phyloP scores from a whole-genome alignment of 2,888 invertebrate species.

The Piscicola geometra region DNA sequence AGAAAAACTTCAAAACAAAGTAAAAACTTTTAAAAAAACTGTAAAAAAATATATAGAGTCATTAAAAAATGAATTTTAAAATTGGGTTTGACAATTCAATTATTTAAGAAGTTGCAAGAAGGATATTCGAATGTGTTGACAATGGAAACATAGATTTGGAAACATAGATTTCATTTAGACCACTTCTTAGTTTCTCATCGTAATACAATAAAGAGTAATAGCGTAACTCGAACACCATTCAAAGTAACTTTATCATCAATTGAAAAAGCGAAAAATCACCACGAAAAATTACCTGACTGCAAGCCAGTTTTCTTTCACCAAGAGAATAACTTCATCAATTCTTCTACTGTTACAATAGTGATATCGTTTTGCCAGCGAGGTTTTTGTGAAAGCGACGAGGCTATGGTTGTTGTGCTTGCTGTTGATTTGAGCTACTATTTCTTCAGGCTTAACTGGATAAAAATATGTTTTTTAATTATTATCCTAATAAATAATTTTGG shows the following conservation, averaged over 20 bases:
- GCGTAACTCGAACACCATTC: too few species aligned
- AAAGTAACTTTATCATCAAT: neutral
- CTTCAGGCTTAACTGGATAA: slow-evolving; percentile 34
- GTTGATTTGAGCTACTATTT: slow-evolving; percentile 31
- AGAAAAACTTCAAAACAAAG: too few species aligned
- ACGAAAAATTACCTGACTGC: slow-evolving; percentile 28
- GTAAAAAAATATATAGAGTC: too few species aligned
- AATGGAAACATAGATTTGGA: neutral
- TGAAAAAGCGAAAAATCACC: neutral
- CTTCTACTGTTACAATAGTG: slow-evolving; percentile 52
- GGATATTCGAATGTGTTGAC: neutral
- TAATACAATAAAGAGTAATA: too few species aligned
- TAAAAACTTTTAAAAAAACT: too few species aligned
- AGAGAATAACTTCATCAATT: slow-evolving; percentile 51
- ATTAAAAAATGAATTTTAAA: too few species aligned
- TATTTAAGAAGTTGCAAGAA: too few species aligned
- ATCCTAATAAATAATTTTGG: too few species aligned
- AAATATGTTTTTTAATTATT: too few species aligned
- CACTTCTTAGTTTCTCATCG: too few species aligned
- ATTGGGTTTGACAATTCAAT: too few species aligned
- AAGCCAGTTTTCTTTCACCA: slow-evolving; percentile 45
- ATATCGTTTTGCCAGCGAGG: slow-evolving; percentile 51
- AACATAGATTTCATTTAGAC: too few species aligned
- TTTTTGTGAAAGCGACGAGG: slow-evolving; percentile 48
- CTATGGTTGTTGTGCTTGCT: slow-evolving; percentile 35